phyloP scores from a whole-genome alignment of 30 jellyfish, hydroid and myxozoan genomes.

The Chironex yamaguchii region DNA sequence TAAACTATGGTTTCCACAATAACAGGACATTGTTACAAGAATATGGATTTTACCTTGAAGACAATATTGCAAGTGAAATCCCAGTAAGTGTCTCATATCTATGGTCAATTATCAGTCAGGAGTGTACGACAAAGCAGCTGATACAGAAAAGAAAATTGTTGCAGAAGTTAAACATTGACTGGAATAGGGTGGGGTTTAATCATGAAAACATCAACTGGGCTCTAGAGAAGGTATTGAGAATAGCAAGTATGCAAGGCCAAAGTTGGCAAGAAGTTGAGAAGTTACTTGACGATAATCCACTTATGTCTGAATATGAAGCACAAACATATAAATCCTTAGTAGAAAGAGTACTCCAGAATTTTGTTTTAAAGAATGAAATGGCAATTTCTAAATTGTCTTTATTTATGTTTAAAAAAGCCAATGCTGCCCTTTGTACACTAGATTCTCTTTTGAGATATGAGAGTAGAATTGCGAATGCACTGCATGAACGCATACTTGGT shows the following conservation, averaged over 20 bases:
- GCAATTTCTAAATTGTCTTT: no score
- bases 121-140: not conserved
- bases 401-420: no score
- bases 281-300: not conserved
- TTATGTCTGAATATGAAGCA: no score
- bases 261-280: not conserved
- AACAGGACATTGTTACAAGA: slow-evolving; percentile 33
- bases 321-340: no score
- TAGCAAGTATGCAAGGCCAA: not conserved
- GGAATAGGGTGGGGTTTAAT: not conserved
- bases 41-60: slow-evolving; percentile 39
- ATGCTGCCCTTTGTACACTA: no score
- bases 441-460: no score
- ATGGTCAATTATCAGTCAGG: not conserved
- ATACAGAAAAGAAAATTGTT: not conserved
- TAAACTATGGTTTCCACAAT: slow-evolving; percentile 56
- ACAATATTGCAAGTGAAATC: not conserved
- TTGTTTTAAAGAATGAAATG: no score
- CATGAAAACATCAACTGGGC: not conserved
- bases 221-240: not conserved
- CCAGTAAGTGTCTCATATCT: not conserved
- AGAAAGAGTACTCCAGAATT: no score
- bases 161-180: not conserved
- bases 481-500: no score
- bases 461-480: no score